Conservation (phyloP, 2,113 vertebrate species). For the Oxyruncus cristatus region DNA sequence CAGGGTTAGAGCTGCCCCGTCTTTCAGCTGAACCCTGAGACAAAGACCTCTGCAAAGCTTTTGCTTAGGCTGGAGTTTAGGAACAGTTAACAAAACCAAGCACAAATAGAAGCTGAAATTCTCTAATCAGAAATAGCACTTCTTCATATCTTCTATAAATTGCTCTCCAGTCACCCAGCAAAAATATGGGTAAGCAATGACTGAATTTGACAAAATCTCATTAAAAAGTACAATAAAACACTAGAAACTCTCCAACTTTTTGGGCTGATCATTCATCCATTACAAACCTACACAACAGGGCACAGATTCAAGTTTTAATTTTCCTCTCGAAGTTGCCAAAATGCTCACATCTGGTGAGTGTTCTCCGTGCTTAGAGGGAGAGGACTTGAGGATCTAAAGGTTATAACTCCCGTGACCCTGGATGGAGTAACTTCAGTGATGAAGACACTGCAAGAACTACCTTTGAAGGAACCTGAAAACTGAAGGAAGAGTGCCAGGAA, state of each 20-base stretch:
- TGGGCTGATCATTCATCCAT: slow-evolving; percentile 19
- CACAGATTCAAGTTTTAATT: slow-evolving; percentile 26
- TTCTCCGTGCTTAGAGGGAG: not conserved
- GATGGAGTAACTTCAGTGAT: not conserved
- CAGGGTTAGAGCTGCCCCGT: not conserved
- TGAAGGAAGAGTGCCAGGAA: slow-evolving; percentile 7
- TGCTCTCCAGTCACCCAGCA: slow-evolving; percentile 14
- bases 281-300: slow-evolving; percentile 18
- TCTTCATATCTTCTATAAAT: not conserved
- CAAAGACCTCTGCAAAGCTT: not conserved
- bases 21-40: slow-evolving; percentile 11
- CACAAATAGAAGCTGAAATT: not conserved
- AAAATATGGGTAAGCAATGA: not conserved
- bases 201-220: slow-evolving; percentile 37
- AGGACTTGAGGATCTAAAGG: not conserved
- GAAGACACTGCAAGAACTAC: not conserved
- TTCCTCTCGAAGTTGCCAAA: slow-evolving; percentile 14
- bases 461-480: not conserved
- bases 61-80: not conserved
- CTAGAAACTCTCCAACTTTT: slow-evolving; percentile 23
- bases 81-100: not conserved
- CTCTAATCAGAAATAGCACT: not conserved
- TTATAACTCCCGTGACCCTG: not conserved
- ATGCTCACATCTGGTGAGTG: slow-evolving; percentile 38
- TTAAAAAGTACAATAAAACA: slow-evolving; percentile 22